Conservation (phyloP, 2,888 invertebrate species). For the Lasioglossum vierecki region DNA sequence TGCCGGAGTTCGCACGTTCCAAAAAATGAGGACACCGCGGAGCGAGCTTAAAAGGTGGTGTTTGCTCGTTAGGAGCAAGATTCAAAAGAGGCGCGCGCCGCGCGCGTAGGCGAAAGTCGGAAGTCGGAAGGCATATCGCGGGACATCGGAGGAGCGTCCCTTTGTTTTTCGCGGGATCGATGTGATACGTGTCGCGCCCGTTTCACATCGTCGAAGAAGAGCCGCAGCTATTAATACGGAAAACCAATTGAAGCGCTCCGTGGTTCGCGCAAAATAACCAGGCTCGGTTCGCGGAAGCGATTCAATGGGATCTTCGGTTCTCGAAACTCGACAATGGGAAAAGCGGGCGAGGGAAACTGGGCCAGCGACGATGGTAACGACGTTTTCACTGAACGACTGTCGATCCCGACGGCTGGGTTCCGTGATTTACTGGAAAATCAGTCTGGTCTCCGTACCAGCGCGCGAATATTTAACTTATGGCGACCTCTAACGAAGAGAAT, state of each 20-base stretch:
- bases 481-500: too few species aligned
- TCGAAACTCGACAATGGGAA: conserved; percentile 26
- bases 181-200: not conserved
- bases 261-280: conserved; percentile 30
- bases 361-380: conserved; percentile 6
- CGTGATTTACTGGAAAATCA: not conserved
- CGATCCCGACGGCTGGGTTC: not conserved
- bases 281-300: conserved; percentile 19
- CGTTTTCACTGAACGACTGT: conserved; percentile 14
- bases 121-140: not conserved
- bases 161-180: conserved; percentile 8
- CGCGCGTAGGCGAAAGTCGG: not conserved
- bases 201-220: not conserved
- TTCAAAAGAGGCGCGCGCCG: not conserved
- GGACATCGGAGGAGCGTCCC: not conserved
- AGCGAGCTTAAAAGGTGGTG: not conserved
- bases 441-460: not conserved
- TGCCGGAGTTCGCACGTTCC: not conserved
- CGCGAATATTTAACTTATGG: too few species aligned
- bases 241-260: conserved; percentile 32
- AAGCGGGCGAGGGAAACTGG: conserved; percentile 26
- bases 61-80: not conserved
- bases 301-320: conserved; percentile 19
- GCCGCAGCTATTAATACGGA: conserved; percentile 41
- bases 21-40: not conserved